Evolutionary conservation across 2,888 invertebrate genomes (phyloP).

Genomic region (Lydus trimaculatus): DNA sequence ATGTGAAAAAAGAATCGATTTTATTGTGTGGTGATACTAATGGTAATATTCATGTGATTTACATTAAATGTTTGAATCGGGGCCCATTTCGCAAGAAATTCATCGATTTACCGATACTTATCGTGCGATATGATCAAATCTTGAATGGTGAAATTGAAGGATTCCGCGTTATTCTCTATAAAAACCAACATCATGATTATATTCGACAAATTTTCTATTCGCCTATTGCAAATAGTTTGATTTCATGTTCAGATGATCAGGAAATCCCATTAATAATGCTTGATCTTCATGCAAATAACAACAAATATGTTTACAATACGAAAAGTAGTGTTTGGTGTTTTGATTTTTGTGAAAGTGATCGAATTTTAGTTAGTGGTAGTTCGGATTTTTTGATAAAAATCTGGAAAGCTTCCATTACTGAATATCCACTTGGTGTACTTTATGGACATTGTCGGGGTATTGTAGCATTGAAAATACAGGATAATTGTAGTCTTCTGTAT

Average conservation of each 20-base stretch:
- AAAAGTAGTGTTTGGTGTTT: conserved; percentile 71
- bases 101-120: conserved; percentile 67
- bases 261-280: conserved; percentile 67
- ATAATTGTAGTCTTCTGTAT: conserved; percentile 70
- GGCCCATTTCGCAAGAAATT: conserved; percentile 77
- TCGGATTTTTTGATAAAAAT: conserved; percentile 74
- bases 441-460: conserved; percentile 77
- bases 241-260: conserved; percentile 65
- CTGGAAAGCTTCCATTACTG: conserved; percentile 83
- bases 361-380: conserved; percentile 73
- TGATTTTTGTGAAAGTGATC: conserved; percentile 65
- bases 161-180: conserved; percentile 39
- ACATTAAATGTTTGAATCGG: conserved; percentile 68
- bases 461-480: conserved; percentile 71
- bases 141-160: conserved; percentile 47
- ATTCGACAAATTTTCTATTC: conserved; percentile 75
- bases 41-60: conserved; percentile 72
- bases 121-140: conserved; percentile 64
- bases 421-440: conserved; percentile 69
- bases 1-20: conserved; percentile 66
- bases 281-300: conserved; percentile 66
- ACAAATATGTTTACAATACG: conserved; percentile 66
- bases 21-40: conserved; percentile 78
- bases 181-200: conserved; percentile 45
- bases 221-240: conserved; percentile 69